Base-by-base conservation (phyloP, 2,113 vertebrate species). In the Notarius quadriscutis region DNA sequence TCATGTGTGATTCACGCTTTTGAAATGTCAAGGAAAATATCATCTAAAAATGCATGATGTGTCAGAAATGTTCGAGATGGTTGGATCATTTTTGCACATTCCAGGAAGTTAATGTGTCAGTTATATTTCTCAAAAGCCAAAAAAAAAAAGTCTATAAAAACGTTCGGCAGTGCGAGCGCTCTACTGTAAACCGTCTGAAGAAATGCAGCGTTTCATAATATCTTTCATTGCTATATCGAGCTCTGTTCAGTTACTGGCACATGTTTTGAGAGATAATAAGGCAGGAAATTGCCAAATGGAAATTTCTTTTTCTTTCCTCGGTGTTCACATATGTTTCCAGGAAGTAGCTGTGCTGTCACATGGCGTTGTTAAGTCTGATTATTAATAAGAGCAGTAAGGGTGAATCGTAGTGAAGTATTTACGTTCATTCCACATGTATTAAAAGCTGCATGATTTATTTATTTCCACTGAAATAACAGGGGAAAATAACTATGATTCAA, bases 221-320 rank as follows among this genome's bases (percentile, higher is more conserved):
- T 62, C 18, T 15, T 8, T 79, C 57, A 79, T 55, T 62, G 57
- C 75, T 41, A 12, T 62, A 12, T 34, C 8, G 5, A 4, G 17
- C 30, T 81, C 20, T 50, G 7, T 48, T 71, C 51, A 20, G 78
- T 60, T 60, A n/a, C 78, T 58, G 60, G 12, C 65, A 41, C 63
- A 69, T 87, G 55, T n/a, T 72, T 74, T 30, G 53, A 78, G 60
- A 78, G 71, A 78, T 78, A 62, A 77, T 63, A 20, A 71, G 57
- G 34, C 86, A 87, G 86, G 80, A 87, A 87, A 62, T 87, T 87
- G 57, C 67, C 58, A 74, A 55, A 75, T 87, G 86, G 86, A 83
- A 87, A 87, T 60, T 53, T 67, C 50, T 50, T 74, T 79, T 58
- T 41, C 69, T 82, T 41, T 41, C 41, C 25, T 82, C 0, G 60